These are phyloP conservation scores for Chymomyza amoena DNA, from an alignment of 2,888 invertebrate species.

Conservation along the genomic window DNA sequence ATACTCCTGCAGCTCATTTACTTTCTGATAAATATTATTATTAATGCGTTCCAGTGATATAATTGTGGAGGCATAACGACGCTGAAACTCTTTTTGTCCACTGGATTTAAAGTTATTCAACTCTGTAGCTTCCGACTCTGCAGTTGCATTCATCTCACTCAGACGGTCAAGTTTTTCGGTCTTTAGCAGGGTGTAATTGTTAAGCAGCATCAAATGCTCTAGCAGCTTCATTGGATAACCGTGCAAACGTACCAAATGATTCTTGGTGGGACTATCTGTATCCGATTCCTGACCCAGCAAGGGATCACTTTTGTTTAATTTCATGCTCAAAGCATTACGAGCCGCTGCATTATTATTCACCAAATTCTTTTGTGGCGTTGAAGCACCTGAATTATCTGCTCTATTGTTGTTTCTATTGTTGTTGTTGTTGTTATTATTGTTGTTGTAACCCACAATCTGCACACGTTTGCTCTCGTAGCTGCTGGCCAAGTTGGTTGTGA, in stretches of 20 bases:
- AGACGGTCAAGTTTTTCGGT: slow-evolving; percentile 88
- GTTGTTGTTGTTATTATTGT: slow-evolving; percentile 27
- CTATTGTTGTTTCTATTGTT: not conserved
- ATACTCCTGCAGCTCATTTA: slow-evolving; percentile 90
- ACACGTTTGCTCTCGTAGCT: slow-evolving; percentile 40
- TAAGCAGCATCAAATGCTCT: slow-evolving; percentile 91
- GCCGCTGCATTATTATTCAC: slow-evolving; percentile 79
- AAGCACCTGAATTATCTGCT: slow-evolving; percentile 79
- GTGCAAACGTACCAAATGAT: slow-evolving; percentile 81
- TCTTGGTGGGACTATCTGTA: slow-evolving; percentile 78
- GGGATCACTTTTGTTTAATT: slow-evolving; percentile 84
- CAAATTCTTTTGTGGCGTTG: slow-evolving; percentile 71
- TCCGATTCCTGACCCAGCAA: slow-evolving; percentile 81
- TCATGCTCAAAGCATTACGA: slow-evolving; percentile 66
- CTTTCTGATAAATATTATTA: slow-evolving; percentile 89
- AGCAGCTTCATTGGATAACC: slow-evolving; percentile 91
- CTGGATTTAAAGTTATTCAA: slow-evolving; percentile 10
- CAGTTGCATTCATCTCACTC: slow-evolving; percentile 92
- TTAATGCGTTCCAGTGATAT: slow-evolving; percentile 95
- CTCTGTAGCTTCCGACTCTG: slow-evolving; percentile 81
- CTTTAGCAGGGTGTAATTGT: slow-evolving; percentile 91
- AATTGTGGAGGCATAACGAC: slow-evolving; percentile 91
- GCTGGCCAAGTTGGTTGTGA: slow-evolving; percentile 80
- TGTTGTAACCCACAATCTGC: slow-evolving; percentile 21
- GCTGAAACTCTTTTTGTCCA: slow-evolving; percentile 88